Percentiles rank a stretch among this genome's conserved stretches.
phyloP scores from a whole-genome alignment of 2,888 invertebrate species.

The Machimus atricapillus region DNA sequence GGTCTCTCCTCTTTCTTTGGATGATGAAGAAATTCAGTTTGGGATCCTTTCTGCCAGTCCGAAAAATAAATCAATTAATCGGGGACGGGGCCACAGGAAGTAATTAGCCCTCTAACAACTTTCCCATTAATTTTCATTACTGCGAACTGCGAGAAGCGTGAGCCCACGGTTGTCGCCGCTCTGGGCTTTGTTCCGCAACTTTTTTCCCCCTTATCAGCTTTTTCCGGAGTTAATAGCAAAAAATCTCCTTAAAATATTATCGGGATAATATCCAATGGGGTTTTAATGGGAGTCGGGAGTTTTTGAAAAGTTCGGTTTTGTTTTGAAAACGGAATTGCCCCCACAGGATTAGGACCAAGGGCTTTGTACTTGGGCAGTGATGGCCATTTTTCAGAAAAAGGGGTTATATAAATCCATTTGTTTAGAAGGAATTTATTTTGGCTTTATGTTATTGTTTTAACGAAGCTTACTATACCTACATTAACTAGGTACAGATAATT shows the following conservation, averaged over 20 bases:
- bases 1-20: neutral
- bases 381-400: neutral
- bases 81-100: neutral
- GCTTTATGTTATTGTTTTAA: neutral
- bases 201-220: neutral
- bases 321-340: neutral
- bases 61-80: conserved; percentile 33
- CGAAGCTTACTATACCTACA: neutral
- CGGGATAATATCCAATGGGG: neutral
- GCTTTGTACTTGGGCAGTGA: neutral
- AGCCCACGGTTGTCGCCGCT: neutral
- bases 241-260: neutral
- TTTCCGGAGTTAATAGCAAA: neutral
- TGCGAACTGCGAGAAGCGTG: neutral
- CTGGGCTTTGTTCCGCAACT: neutral
- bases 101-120: conserved; percentile 40
- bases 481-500: too few relatives aligned
- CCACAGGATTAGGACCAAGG: neutral
- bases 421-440: neutral
- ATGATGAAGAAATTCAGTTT: neutral
- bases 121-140: conserved; percentile 41
- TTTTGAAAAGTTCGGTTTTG: neutral
- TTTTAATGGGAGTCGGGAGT: neutral
- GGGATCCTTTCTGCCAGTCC: neutral
- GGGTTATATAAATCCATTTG: neutral